Percentiles rank a stretch among this genome's conserved stretches.
Conservation (phyloP, 1,140 invertebrate genomes). For the Zophobas morio region DNA sequence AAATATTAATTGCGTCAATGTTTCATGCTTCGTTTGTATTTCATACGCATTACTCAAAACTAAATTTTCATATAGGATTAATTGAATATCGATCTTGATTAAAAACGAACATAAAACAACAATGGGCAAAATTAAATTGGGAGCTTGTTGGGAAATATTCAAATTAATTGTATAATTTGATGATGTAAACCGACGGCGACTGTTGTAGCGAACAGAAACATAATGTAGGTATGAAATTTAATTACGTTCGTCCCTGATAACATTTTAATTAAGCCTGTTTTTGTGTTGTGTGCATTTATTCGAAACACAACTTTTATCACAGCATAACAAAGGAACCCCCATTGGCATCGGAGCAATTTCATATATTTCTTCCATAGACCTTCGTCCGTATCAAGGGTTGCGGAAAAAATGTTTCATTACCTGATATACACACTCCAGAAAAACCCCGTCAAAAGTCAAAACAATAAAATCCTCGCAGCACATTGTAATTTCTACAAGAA, state of each 20-base stretch:
- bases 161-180: slow-evolving; percentile 43
- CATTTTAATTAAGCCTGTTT: slow-evolving; percentile 38
- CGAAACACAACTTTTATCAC: slow-evolving; percentile 21
- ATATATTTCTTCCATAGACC: too few relatives aligned
- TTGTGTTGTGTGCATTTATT: slow-evolving; percentile 24
- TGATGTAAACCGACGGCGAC: slow-evolving; percentile 38
- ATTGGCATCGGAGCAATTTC: background rate
- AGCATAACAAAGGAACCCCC: background rate
- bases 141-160: slow-evolving; percentile 42
- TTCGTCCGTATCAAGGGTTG: too few relatives aligned
- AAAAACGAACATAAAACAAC: slow-evolving; percentile 39
- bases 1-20: slow-evolving; percentile 16
- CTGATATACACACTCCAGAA: background rate
- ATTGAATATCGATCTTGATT: slow-evolving; percentile 42
- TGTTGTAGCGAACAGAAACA: slow-evolving; percentile 36
- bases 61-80: slow-evolving; percentile 33
- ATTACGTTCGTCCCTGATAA: slow-evolving; percentile 33
- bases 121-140: slow-evolving; percentile 35
- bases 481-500: too few relatives aligned
- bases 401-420: too few relatives aligned
- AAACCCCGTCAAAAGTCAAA: background rate
- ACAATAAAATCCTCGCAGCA: too few relatives aligned
- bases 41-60: slow-evolving; percentile 1
- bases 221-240: slow-evolving; percentile 43
- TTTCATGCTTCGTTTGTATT: background rate